Conservation (phyloP, 2,113 vertebrate genomes). For the Trochalopteron elliotii region DNA sequence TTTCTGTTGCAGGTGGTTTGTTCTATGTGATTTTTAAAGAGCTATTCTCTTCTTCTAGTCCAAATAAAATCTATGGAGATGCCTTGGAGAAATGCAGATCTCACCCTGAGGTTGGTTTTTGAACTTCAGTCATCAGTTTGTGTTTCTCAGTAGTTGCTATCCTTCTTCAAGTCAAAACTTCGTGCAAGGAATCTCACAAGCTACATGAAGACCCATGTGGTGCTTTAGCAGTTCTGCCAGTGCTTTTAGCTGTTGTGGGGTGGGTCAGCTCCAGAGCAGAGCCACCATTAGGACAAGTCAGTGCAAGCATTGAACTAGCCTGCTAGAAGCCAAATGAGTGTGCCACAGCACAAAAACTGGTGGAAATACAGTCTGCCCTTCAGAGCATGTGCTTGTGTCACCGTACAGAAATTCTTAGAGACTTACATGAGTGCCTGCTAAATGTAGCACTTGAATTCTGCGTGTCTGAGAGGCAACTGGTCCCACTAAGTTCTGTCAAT, state of each 20-base stretch:
- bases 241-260: background rate
- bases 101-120: conserved; percentile 87
- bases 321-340: background rate
- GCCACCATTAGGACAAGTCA: background rate
- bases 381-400: background rate
- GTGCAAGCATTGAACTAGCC: background rate
- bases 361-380: background rate
- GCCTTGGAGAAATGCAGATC: conserved; percentile 88
- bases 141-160: background rate
- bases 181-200: accelerated
- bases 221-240: background rate
- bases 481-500: background rate
- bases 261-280: background rate
- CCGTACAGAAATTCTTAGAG: background rate
- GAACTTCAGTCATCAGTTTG: background rate
- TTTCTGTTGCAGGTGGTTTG: conserved; percentile 83
- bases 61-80: conserved; percentile 90
- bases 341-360: background rate
- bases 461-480: background rate
- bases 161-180: background rate
- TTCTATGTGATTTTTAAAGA: conserved; percentile 93
- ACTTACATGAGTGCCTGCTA: background rate
- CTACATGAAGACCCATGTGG: accelerated
- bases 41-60: conserved; percentile 92
- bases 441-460: background rate